These are phyloP conservation scores for Dromius quadrimaculatus DNA, from an alignment of 2,888 invertebrate genomes.

Conservation along the genomic window DNA sequence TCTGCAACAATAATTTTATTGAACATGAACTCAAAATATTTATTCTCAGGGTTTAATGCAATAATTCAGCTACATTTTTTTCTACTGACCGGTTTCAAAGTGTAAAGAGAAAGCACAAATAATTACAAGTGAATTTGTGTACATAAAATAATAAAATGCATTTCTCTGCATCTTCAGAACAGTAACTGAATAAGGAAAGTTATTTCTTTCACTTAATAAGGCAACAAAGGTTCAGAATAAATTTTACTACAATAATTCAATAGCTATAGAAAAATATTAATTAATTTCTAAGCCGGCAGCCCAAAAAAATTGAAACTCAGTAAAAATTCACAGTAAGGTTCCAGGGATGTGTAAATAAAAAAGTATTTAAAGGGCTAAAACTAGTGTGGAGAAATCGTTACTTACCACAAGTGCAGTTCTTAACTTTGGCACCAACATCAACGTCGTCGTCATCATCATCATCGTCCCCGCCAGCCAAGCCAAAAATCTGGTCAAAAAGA, in stretches of 20 bases:
- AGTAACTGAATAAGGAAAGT: too few species aligned
- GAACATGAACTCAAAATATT: not conserved
- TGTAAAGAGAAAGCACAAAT: constrained; percentile 27
- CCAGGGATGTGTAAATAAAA: too few species aligned
- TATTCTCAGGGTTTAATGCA: not conserved
- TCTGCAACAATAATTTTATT: constrained; percentile 68
- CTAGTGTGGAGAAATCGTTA: too few species aligned
- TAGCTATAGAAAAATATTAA: too few species aligned
- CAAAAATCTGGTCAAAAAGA: constrained; percentile 80
- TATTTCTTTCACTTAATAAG: too few species aligned
- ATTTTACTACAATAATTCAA: too few species aligned
- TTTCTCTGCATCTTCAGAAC: too few species aligned
- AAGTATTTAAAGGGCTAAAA: too few species aligned
- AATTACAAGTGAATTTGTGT: not conserved
- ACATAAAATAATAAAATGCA: constrained; percentile 6
- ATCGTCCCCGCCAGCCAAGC: constrained; percentile 69
- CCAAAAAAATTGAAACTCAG: too few species aligned
- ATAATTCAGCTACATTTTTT: not conserved
- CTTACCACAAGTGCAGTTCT: constrained; percentile 83
- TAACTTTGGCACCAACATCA: constrained; percentile 68
- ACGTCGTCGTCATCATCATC: constrained; percentile 73
- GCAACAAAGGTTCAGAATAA: too few species aligned
- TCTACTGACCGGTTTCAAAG: constrained; percentile 13
- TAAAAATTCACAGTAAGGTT: too few species aligned
- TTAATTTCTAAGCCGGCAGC: too few species aligned